Base-by-base conservation (phyloP, 2,888 invertebrate species). In the Lapara coniferarum region DNA sequence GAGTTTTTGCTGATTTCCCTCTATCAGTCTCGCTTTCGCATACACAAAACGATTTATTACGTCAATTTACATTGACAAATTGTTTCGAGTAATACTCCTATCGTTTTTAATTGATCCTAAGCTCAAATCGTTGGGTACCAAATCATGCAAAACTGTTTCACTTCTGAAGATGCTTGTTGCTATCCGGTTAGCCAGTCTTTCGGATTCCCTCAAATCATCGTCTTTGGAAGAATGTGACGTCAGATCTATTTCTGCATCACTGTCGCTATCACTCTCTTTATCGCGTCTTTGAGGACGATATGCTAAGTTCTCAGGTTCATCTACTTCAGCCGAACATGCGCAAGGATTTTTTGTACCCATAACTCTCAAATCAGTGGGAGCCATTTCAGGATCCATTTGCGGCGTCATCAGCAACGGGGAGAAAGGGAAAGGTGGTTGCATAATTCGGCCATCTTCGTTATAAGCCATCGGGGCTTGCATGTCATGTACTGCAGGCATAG, bases 151-250 rank as follows among this genome's bases (percentile, higher is more conserved):
- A 10, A 94, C 86, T 0, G 93, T 89, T 56, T 93, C 92, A 77
- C 87, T 90, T 76, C 92, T 85, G 69, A 92, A 92, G 70, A 92
- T 92, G 75, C 90, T 92, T 1, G 92, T 93, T 0, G 93, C 92
- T 81, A 92, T 91, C 72, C 92, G 86, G 69, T 87, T 91, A 5
- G 92, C 91, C 52, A 92, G 79, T 77, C 90, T 81, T 70, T 92
- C 91, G 0, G 92, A 92, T 74, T 93, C 93, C 69, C 92, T 87
- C 52, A 93, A 75, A 73, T 92, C 91, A 66, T 94, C 94, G 67
- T 94, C 94, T 81, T 91, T 94, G 0, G 93, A 87, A 7, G 86
- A 92, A 74, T 94, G 93, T 10, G 94, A 94, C 0, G 94, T 94
- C 3, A 94, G 83, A 85, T 94, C 94, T 63, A 94, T 94, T 81